Evolutionary conservation across 2,113 vertebrate genomes (phyloP), one percentile per base, ranked within the genome.

Genomic region (Notarius lentiginosus): DNA sequence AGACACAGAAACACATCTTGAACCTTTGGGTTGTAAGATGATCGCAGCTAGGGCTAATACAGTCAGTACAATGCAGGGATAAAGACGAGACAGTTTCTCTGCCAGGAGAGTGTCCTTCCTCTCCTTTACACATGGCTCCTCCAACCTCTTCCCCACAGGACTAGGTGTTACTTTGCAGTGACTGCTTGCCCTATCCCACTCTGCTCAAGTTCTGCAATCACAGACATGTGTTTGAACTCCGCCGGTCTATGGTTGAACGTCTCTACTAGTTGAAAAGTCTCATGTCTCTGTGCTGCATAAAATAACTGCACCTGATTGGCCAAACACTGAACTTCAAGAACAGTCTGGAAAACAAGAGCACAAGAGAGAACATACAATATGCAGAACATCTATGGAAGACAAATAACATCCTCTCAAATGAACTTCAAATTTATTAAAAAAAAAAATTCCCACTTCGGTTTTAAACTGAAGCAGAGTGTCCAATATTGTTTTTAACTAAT

Each of bases 301-400:
- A 99, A 99, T 15, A 99, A 95, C 92, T 99, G 97, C 89, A 97
- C 97, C 93, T 99, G 97, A 93, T 94, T 99, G 60, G 98, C 98
- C 85, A 99, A 93, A 89, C 98, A 99, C 94, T 98, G 98, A 2
- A 98, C 97, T 92, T 98, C 96, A 0, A 94, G 96, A 72, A 97
- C 95, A 9, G 92, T 96, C 98, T 99, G 95, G 0, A 84, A 49
- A 84, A 72, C 12, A 73, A 66, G 18, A 51, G 72, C 10, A 41
- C 41, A 58, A 3, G 56, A 53, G 56, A 10, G 27, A 60, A 56
- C 22, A 24, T 82, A 27, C 6, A 56, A 53, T 79, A 51, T 27
- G 49, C 49, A 77, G 5, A 53, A 77, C 20, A 72, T 47, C 12
- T 30, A 70, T n/a, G 20, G 0, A 60, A 11, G 55, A 55, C 22